These are phyloP conservation scores for Fregetta grallaria DNA, from an alignment of 2,113 vertebrate genomes.

Conservation along the genomic window DNA sequence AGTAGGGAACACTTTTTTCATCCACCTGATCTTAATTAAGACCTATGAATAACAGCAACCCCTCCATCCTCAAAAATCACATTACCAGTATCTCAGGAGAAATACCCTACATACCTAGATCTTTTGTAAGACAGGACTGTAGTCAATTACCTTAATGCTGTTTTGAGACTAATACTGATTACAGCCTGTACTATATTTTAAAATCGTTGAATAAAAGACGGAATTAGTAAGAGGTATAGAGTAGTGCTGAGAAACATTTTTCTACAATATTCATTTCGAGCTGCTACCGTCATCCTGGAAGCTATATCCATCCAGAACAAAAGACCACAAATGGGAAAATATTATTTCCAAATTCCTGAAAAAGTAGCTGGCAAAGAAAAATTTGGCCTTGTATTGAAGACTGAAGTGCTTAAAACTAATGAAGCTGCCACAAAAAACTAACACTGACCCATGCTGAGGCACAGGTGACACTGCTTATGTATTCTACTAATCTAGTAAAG, in stretches of 20 bases:
- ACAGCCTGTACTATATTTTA: not conserved
- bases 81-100: not conserved
- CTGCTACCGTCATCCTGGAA: not conserved
- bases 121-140: not conserved
- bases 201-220: not conserved
- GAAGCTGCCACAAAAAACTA: not conserved
- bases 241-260: not conserved
- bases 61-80: not conserved
- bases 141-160: not conserved
- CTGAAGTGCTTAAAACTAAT: not conserved
- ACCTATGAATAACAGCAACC: not conserved
- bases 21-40: not conserved
- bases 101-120: not conserved
- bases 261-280: not conserved
- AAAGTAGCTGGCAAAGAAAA: not conserved
- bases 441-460: not conserved
- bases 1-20: not conserved
- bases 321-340: not conserved
- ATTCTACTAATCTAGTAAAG: not conserved
- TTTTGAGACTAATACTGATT: not conserved
- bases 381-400: not conserved
- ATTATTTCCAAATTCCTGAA: not conserved
- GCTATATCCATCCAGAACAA: not conserved
- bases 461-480: not conserved
- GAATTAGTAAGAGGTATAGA: not conserved